Evolutionary conservation across 2,113 vertebrate species (phyloP).

Genomic region (Gymnorhina tibicen): DNA sequence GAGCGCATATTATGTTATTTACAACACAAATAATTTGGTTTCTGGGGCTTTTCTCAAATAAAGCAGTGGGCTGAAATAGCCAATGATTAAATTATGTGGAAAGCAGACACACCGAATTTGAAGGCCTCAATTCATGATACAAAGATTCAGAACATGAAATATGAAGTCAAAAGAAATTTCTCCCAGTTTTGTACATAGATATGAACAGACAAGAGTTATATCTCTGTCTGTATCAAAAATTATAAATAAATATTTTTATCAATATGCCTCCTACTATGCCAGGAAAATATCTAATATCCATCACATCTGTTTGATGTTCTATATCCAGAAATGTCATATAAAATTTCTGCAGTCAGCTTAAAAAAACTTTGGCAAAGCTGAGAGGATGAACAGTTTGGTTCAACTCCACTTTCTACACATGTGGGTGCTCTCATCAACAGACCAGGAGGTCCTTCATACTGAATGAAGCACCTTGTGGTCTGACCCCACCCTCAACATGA

Average conservation of each 20-base stretch:
- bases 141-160: not conserved
- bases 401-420: not conserved
- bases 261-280: not conserved
- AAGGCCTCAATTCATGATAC: not conserved
- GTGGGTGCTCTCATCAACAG: not conserved
- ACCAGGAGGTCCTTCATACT: not conserved
- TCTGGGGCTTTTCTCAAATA: slow-evolving; percentile 54
- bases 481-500: not conserved
- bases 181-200: not conserved
- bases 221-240: not conserved
- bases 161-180: not conserved
- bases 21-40: slow-evolving; percentile 65
- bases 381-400: not conserved
- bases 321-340: not conserved
- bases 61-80: slow-evolving; percentile 49
- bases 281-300: not conserved
- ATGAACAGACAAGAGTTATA: not conserved
- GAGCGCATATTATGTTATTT: slow-evolving; percentile 58
- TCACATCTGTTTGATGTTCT: not conserved
- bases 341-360: not conserved
- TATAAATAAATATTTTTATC: not conserved
- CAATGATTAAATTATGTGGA: slow-evolving; percentile 55
- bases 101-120: slow-evolving; percentile 16
- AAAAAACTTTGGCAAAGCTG: not conserved
- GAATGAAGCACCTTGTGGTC: not conserved